Evolutionary conservation across 2,888 invertebrate genomes (phyloP), one percentile per base, ranked within the genome.

Genomic region (Eupithecia centaureata): DNA sequence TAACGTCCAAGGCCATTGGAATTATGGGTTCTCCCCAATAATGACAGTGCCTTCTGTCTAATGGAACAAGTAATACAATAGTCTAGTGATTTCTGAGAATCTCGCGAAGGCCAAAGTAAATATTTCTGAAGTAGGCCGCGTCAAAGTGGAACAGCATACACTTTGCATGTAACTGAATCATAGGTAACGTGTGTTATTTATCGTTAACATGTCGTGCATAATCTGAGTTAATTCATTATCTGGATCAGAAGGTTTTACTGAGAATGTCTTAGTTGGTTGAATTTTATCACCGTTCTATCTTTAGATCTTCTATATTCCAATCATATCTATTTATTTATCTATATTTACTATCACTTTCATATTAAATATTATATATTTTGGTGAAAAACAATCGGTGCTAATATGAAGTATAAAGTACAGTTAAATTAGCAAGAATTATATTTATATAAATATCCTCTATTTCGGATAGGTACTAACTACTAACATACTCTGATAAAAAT

Each of bases 91-190:
- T 88, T 84, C 86, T 76, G 73, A 83, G 85, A 87, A 86, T 77
- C 72, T 60, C 67, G 67, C 73, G 82, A 85, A 86, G 86, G 86
- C 77, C 77, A 76, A 72, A 81, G 80, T 77, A 79, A 86, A 86
- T 82, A 84, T 81, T 81, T 83, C 80, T 81, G 80, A 88, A 84
- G 80, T 86, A 84, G 86, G 87, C 82, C 86, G 80, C 67, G 76
- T 56, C 54, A 76, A 84, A 81, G 80, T 86, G 78, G 83, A 80
- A 77, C 85, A 73, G 73, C 78, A 81, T 79, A 76, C 78, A 79
- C 75, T 78, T 79, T 76, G 71, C 72, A 72, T 72, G 76, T 71
- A 71, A 78, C 77, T 84, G 85, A 87, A 81, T 85, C 85, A 85
- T 82, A 73, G 60, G 67, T 65, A 65, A 67, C 63, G 57, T 38